phyloP scores from a whole-genome alignment of 2,113 vertebrate genomes.

The Columba livia region DNA sequence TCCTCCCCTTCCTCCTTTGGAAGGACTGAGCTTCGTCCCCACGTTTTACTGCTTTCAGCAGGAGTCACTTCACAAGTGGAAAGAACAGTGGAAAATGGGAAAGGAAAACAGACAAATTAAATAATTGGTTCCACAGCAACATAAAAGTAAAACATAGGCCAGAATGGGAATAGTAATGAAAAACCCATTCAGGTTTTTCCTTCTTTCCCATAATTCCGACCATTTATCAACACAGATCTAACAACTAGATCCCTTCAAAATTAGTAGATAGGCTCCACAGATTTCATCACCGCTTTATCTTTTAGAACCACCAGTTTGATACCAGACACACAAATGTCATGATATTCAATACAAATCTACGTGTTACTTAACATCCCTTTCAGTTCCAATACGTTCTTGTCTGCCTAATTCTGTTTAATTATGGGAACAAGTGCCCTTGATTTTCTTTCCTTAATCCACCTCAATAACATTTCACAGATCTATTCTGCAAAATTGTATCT shows the following conservation, averaged over 20 bases:
- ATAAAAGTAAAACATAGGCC: background rate
- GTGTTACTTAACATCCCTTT: background rate
- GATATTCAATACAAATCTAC: background rate
- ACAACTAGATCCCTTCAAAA: background rate
- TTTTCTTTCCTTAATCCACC: background rate
- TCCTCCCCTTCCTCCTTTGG: conserved; percentile 87
- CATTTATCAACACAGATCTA: background rate
- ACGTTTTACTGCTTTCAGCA: conserved; percentile 82
- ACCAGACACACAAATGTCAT: background rate
- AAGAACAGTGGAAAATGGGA: background rate
- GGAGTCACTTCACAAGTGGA: conserved; percentile 82
- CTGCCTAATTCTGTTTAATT: background rate
- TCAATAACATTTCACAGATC: background rate
- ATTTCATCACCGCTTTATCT: background rate
- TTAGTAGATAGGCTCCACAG: background rate
- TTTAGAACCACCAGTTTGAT: background rate
- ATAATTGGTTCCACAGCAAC: background rate
- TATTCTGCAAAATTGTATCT: background rate
- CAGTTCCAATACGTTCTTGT: background rate
- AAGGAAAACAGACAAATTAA: background rate
- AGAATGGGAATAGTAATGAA: background rate
- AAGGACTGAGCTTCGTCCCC: conserved; percentile 81
- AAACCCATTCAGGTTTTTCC: background rate
- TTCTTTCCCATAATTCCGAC: background rate
- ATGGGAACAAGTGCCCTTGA: background rate